A percentile compares a stretch with the other conserved stretches of the same genome.
Evolutionary conservation across 1,140 invertebrate genomes (phyloP).

Genomic region (Gonioctena quinquepunctata): DNA sequence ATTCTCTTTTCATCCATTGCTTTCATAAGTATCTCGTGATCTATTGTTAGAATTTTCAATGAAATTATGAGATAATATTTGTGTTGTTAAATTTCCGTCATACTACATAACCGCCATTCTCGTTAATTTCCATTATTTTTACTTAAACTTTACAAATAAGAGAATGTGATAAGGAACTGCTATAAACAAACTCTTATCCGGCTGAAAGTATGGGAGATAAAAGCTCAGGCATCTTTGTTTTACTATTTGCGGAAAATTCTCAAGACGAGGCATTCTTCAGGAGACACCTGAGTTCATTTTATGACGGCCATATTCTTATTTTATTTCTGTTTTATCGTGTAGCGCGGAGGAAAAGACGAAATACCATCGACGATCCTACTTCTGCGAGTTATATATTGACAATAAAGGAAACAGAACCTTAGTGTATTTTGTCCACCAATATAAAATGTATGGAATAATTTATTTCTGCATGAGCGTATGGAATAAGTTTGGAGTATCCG

Average conservation of each 20-base stretch:
- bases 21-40: too few relatives aligned
- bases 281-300: constrained; percentile 50
- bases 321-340: constrained; percentile 50
- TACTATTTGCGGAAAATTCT: constrained; percentile 30
- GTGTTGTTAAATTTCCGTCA: too few relatives aligned
- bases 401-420: constrained; percentile 49
- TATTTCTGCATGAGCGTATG: constrained; percentile 31
- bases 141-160: too few relatives aligned
- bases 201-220: neutral
- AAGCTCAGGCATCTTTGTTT: constrained; percentile 24
- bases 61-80: too few relatives aligned
- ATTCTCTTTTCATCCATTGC: too few relatives aligned
- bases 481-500: neutral
- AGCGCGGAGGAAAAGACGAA: constrained; percentile 23
- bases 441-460: constrained; percentile 54
- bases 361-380: constrained; percentile 2
- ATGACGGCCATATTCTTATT: constrained; percentile 46
- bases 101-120: too few relatives aligned
- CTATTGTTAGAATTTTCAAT: too few relatives aligned
- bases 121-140: too few relatives aligned
- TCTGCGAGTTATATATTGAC: constrained; percentile 48
- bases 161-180: too few relatives aligned
- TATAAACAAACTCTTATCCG: too few relatives aligned
- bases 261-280: constrained; percentile 25
- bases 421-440: constrained; percentile 45